phyloP scores from a whole-genome alignment of 2,113 vertebrate genomes.

The Pontoporia blainvillei region DNA sequence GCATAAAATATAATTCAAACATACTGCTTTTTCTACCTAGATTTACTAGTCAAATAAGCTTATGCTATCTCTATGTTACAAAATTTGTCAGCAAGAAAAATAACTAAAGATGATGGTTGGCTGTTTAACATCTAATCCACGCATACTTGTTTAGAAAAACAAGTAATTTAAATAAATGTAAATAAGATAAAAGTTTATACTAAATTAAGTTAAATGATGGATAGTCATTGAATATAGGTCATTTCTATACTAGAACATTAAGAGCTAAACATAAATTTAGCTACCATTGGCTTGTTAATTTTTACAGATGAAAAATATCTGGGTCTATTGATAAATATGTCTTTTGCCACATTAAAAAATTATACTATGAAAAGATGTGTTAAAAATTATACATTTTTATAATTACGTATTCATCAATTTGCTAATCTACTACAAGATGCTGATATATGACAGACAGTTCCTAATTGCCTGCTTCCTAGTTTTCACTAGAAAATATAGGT shows the following conservation, averaged over 20 bases:
- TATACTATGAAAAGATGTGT: neutral
- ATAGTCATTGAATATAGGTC: neutral
- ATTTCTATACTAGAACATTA: neutral
- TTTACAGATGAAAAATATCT: neutral
- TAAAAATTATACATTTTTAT: neutral
- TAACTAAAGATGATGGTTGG: neutral
- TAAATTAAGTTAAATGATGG: neutral
- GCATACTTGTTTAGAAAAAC: neutral
- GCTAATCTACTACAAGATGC: neutral
- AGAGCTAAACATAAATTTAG: neutral
- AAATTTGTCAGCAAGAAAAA: neutral
- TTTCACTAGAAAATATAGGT: neutral
- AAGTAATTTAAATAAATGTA: neutral
- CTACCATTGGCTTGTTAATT: neutral
- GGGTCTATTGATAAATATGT: neutral
- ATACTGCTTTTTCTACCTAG: neutral
- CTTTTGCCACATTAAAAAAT: neutral
- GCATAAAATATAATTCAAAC: neutral
- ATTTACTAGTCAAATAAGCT: neutral
- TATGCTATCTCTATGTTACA: neutral
- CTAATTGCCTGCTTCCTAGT: neutral
- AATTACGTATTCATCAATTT: neutral
- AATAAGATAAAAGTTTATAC: neutral
- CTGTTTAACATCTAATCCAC: neutral
- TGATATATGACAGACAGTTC: neutral